phyloP scores from a whole-genome alignment of 2,888 invertebrate species.

The Sycophila texana region DNA sequence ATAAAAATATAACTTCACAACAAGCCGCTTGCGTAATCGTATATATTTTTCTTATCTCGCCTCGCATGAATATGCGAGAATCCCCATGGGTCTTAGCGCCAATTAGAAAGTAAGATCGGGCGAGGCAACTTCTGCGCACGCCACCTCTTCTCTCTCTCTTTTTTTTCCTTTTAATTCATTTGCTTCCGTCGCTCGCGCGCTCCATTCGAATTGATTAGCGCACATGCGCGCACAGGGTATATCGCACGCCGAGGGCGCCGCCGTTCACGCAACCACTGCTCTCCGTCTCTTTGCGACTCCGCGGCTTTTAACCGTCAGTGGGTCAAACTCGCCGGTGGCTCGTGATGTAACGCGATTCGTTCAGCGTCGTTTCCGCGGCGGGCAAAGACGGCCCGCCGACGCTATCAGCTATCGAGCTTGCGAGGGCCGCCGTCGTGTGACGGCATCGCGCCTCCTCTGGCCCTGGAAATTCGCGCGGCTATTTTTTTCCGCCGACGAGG shows the following conservation, averaged over 20 bases:
- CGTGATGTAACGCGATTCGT: slow-evolving; percentile 34
- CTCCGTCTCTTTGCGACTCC: not conserved
- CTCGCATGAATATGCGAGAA: slow-evolving; percentile 34
- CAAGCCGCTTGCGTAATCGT: not conserved
- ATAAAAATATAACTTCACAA: not conserved
- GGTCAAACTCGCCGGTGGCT: slow-evolving; percentile 28
- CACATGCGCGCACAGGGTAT: not conserved
- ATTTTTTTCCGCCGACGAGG: no score
- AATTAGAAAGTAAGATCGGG: slow-evolving; percentile 47
- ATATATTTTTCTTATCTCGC: not conserved
- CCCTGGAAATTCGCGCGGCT: no score
- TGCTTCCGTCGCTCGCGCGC: not conserved
- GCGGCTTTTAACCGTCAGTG: slow-evolving; percentile 29
- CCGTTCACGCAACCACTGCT: not conserved
- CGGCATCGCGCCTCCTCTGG: no score
- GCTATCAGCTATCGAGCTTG: no score
- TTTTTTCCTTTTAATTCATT: not conserved
- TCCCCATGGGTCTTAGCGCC: slow-evolving; percentile 2
- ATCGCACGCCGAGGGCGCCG: not conserved
- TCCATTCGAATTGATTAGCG: slow-evolving; percentile 41
- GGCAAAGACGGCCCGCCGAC: not conserved
- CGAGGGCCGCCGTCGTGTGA: no score
- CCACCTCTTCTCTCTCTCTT: not conserved
- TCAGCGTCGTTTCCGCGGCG: slow-evolving; percentile 4
- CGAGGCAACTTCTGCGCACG: not conserved